Conservation (phyloP, 2,797 vertebrate species). For the Muscicapa striata region DNA sequence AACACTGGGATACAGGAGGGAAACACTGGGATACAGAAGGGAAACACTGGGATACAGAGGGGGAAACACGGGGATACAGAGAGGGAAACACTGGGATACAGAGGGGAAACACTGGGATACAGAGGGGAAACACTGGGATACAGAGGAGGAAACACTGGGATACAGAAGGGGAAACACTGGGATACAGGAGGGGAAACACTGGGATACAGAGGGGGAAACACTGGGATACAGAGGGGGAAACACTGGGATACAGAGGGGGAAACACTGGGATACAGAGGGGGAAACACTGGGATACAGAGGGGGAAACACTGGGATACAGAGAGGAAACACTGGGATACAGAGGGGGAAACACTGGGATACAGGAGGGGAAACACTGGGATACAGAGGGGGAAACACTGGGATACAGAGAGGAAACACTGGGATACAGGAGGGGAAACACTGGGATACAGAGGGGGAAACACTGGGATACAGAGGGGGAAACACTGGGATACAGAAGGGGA, state of each 20-base stretch:
- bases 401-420: not conserved
- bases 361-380: rapidly evolving
- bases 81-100: not conserved
- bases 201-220: not conserved
- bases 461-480: not conserved
- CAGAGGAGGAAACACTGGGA: rapidly evolving
- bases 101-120: rapidly evolving
- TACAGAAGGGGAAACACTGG: rapidly evolving
- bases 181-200: rapidly evolving
- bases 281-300: too few species aligned
- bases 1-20: rapidly evolving
- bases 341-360: too few species aligned
- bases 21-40: rapidly evolving
- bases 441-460: too few species aligned
- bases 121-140: rapidly evolving
- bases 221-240: too few species aligned
- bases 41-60: rapidly evolving
- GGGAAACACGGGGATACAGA: too few species aligned
- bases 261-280: rapidly evolving
- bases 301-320: too few species aligned
- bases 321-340: too few species aligned
- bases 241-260: rapidly evolving
- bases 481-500: rapidly evolving
- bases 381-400: too few species aligned
- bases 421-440: not conserved